Percentiles rank a stretch among this genome's conserved stretches.
Conservation (phyloP, 1,140 invertebrate species). For the Hycleus phaleratus region DNA sequence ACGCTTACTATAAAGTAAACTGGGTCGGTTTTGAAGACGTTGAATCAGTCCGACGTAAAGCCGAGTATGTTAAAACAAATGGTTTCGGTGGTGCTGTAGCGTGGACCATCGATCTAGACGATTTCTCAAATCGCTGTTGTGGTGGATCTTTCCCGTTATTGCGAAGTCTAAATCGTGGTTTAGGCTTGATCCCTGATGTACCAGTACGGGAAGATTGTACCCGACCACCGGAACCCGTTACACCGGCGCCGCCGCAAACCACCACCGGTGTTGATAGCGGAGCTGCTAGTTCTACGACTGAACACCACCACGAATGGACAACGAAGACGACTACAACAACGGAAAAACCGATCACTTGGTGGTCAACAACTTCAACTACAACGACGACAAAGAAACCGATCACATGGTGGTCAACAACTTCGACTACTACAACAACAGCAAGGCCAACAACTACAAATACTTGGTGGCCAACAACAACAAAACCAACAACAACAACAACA, state of each 20-base stretch:
- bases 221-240: constrained; percentile 56
- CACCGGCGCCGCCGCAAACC: constrained; percentile 60
- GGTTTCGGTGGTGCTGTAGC: constrained; percentile 73
- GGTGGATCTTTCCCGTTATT: constrained; percentile 67
- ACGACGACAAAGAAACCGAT: constrained; percentile 18
- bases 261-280: constrained; percentile 51
- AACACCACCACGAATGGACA: constrained; percentile 16
- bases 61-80: constrained; percentile 60
- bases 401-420: constrained; percentile 34
- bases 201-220: constrained; percentile 52
- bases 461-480: constrained; percentile 30
- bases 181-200: constrained; percentile 57
- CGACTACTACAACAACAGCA: constrained; percentile 22
- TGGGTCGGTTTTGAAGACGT: constrained; percentile 88
- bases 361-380: constrained; percentile 27
- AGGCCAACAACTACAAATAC: constrained; percentile 23
- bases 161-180: constrained; percentile 60
- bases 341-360: constrained; percentile 40
- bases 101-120: constrained; percentile 89
- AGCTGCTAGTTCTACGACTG: constrained; percentile 6
- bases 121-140: constrained; percentile 77
- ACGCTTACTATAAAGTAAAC: constrained; percentile 68
- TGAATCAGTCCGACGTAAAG: constrained; percentile 67
- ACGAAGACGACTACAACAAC: constrained; percentile 27
- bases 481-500: constrained; percentile 37